Base-by-base conservation (phyloP, 2,113 vertebrate species). In the Megaceryle torquata region DNA sequence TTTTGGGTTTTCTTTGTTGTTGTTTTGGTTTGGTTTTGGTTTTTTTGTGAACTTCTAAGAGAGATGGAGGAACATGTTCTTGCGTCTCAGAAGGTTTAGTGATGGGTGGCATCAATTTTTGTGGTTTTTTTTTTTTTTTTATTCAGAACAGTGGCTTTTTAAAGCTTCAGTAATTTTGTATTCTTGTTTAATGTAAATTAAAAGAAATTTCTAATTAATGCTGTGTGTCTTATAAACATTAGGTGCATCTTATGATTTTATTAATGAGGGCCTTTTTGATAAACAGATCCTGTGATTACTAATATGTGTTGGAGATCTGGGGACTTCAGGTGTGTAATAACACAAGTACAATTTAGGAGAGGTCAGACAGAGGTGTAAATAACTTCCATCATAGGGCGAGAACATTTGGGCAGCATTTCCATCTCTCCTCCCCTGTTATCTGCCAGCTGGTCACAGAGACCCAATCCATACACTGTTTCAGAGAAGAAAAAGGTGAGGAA, bases 141-240 rank as follows among this genome's bases (percentile, higher is more conserved):
- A 29, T 64, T 63, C 1, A 5, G 22, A 20, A 86, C 10, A 15
- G 56, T 72, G 56, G 37, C 21, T 48, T 91, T 91, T 95, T 61
- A 81, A 78, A 75, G 13, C 39, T 78, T 76, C 29, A 57, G 1
- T 93, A 81, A 48, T 90, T 93, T 95, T 92, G 35, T 93, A 44
- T 87, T 57, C 44, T 87, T 89, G 51, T 85, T 93, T 39, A 44
- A 26, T 92, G 74, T 91, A 85, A 96, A 96, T 94, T 88, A 97
- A 97, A 96, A 78, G 4, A 69, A 76, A 81, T 96, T 97, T 97
- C 68, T 33, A 84, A 89, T 74, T 75, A 63, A 89, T 41, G 3
- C n/a, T 4, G 4, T 72, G 25, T 94, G 54, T 6, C 95, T 95
- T 82, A 15, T 93, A 44, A 96, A 51, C 15, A 26, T 43, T 28